These are phyloP conservation scores for Camponotus fellah DNA, from an alignment of 2,888 invertebrate genomes.

Conservation along the genomic window DNA sequence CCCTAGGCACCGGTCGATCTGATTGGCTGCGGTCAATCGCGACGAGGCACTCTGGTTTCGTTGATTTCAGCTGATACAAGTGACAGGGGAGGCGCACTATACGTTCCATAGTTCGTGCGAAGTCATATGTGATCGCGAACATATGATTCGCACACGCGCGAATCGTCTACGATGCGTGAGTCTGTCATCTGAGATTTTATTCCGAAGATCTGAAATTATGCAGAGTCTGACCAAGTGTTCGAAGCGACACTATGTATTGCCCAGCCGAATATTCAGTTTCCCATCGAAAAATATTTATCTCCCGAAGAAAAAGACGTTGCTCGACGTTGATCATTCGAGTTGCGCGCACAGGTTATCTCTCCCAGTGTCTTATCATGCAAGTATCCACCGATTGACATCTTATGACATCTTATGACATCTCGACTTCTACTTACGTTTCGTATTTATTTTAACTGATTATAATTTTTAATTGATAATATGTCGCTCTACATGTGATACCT, in stretches of 20 bases:
- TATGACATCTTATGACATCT: background rate
- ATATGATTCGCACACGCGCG: background rate
- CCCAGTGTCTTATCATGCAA: constrained; percentile 73
- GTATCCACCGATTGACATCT: constrained; percentile 45
- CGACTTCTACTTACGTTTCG: background rate
- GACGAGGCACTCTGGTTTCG: too few species aligned
- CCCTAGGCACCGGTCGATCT: too few species aligned
- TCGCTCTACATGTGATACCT: background rate
- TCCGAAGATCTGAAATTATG: constrained; percentile 66
- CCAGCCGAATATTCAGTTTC: constrained; percentile 65
- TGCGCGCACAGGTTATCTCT: constrained; percentile 61
- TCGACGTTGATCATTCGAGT: constrained; percentile 21
- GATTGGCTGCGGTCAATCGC: too few species aligned
- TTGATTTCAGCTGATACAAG: too few species aligned
- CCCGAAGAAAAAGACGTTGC: constrained; percentile 3
- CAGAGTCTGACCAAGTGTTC: constrained; percentile 77
- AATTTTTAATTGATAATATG: background rate
- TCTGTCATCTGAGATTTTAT: background rate
- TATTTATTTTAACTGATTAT: background rate
- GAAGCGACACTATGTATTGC: constrained; percentile 69
- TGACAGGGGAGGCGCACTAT: too few species aligned
- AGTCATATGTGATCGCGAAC: background rate
- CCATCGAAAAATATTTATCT: constrained; percentile 29
- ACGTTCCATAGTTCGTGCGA: background rate
- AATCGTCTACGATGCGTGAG: background rate